Conservation (phyloP, 2,888 invertebrate species). For the Drosophila sordidula region DNA sequence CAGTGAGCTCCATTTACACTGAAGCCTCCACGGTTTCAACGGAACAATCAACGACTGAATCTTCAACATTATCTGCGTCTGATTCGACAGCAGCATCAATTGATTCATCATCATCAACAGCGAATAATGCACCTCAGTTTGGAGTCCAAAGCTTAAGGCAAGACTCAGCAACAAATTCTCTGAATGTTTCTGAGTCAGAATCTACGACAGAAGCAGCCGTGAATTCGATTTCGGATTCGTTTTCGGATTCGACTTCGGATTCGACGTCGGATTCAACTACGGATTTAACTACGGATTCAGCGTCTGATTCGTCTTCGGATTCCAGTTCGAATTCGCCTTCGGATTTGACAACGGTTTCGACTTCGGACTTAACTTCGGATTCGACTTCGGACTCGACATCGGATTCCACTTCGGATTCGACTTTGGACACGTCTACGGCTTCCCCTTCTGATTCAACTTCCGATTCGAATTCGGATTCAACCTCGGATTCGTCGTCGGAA, state of each 20-base stretch:
- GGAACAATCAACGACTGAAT: neutral
- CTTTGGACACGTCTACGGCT: too few species aligned
- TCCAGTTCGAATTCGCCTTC: neutral
- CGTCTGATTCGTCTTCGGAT: neutral
- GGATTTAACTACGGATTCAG: too few species aligned
- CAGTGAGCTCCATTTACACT: neutral
- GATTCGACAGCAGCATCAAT: neutral
- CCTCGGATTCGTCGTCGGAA: too few species aligned
- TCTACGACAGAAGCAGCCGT: neutral
- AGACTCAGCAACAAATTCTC: neutral
- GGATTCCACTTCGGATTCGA: neutral
- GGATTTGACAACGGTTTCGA: neutral
- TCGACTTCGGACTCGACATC: neutral
- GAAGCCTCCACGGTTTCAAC: conserved; percentile 4
- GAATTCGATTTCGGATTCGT: neutral
- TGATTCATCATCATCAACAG: neutral
- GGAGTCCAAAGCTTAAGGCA: neutral
- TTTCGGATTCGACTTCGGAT: too few species aligned
- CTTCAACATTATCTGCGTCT: neutral
- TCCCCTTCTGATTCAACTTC: too few species aligned
- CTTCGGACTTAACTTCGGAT: neutral
- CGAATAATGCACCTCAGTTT: neutral
- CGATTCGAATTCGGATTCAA: too few species aligned
- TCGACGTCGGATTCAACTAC: too few species aligned
- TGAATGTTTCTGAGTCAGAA: neutral